These are phyloP conservation scores for Sebastes elongatus DNA, from an alignment of 2,797 vertebrate genomes.

Conservation along the genomic window DNA sequence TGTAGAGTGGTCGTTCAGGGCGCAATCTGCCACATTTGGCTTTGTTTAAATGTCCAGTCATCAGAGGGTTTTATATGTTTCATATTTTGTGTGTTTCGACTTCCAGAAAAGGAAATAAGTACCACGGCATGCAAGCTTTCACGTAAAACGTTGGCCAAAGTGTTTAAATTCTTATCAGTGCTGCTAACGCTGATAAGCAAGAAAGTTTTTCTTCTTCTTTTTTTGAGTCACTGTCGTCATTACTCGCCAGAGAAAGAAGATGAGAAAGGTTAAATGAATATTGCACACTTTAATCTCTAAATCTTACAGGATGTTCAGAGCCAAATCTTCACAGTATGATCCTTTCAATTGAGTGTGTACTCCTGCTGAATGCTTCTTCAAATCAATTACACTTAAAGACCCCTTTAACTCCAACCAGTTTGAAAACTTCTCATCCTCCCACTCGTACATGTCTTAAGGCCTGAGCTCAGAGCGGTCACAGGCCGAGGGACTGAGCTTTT, in stretches of 20 bases:
- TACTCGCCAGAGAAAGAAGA: not conserved
- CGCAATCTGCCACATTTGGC: not conserved
- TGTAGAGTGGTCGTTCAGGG: not conserved
- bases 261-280: not conserved
- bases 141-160: not conserved
- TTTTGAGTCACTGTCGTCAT: not conserved
- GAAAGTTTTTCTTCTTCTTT: not conserved
- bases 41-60: not conserved
- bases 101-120: not conserved
- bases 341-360: not conserved
- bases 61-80: not conserved
- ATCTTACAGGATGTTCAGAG: not conserved
- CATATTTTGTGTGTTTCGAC: not conserved
- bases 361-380: conserved; percentile 1
- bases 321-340: conserved; percentile 1
- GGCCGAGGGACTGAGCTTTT: not conserved
- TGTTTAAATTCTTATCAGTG: not conserved
- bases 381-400: conserved; percentile 7
- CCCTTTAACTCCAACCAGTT: not conserved
- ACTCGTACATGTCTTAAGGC: not conserved
- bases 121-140: not conserved
- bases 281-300: not conserved
- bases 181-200: not conserved
- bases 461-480: not conserved
- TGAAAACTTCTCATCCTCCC: not conserved